phyloP scores from a whole-genome alignment of 1,140 invertebrate genomes.

The Samia ricini region DNA sequence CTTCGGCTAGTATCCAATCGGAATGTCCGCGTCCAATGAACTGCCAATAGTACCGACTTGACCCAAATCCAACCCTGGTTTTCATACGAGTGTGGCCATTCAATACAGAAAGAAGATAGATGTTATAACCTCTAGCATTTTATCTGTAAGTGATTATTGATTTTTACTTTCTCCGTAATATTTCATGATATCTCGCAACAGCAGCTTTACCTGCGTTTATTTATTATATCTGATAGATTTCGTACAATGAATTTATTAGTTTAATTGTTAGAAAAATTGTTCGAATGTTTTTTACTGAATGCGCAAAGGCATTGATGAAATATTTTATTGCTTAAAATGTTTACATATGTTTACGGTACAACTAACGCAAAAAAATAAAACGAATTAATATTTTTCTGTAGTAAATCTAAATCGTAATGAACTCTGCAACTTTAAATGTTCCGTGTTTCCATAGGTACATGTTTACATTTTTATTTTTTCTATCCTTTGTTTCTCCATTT shows the following conservation, averaged over 20 bases:
- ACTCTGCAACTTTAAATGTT: too few relatives aligned
- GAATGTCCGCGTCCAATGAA: neutral
- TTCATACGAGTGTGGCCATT: conserved; percentile 5
- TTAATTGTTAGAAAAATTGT: too few relatives aligned
- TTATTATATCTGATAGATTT: neutral
- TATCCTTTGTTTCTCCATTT: too few relatives aligned
- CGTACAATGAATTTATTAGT: neutral
- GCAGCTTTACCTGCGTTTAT: neutral
- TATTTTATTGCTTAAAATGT: too few relatives aligned
- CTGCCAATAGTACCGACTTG: conserved; percentile 3
- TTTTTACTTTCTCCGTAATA: conserved; percentile 1
- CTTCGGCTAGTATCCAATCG: neutral
- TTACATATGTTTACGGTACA: too few relatives aligned
- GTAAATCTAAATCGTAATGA: too few relatives aligned
- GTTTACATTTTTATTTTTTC: too few relatives aligned
- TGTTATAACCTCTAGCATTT: neutral
- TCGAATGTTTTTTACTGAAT: too few relatives aligned
- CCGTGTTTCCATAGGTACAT: too few relatives aligned
- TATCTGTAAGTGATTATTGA: conserved; percentile 3
- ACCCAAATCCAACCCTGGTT: conserved; percentile 6
- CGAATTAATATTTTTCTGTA: too few relatives aligned
- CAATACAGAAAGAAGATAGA: conserved; percentile 3
- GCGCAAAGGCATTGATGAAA: too few relatives aligned
- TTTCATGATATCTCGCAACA: neutral
- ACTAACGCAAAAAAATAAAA: too few relatives aligned